Conservation (phyloP, 2,113 vertebrate genomes). For the Hiodon tergisus region DNA sequence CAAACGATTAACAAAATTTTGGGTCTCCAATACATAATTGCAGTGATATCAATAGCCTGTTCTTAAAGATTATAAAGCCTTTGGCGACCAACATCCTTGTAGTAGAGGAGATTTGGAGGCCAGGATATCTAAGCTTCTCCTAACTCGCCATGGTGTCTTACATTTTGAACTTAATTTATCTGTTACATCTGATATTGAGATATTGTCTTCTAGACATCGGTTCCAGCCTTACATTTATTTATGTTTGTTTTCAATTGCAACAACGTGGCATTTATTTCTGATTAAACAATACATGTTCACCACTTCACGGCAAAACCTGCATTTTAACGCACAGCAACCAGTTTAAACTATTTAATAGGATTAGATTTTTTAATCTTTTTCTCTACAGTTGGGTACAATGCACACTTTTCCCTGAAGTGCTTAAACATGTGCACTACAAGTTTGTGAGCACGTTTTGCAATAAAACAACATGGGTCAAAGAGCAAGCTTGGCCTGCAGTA, state of each 20-base stretch:
- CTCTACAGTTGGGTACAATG: conserved; percentile 46
- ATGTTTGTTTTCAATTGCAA: conserved; percentile 37
- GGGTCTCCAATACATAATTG: conserved; percentile 1
- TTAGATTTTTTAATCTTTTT: conserved; percentile 51
- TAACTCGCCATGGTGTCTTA: conserved; percentile 22
- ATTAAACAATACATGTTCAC: conserved; percentile 52
- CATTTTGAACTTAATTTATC: conserved; percentile 43
- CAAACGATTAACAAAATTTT: not conserved
- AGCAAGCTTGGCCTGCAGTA: conserved; percentile 63
- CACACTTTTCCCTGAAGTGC: conserved; percentile 49
- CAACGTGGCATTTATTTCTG: conserved; percentile 40
- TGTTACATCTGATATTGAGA: conserved; percentile 41
- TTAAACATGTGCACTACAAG: conserved; percentile 55
- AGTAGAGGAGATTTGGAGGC: not conserved
- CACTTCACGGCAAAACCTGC: conserved; percentile 45
- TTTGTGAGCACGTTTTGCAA: conserved; percentile 48
- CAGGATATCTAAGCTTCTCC: not conserved
- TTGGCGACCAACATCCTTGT: not conserved
- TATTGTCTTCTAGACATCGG: conserved; percentile 35
- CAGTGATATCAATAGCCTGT: not conserved
- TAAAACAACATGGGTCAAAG: conserved; percentile 58
- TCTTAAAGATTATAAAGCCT: conserved; percentile 5
- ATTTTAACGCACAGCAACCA: conserved; percentile 27
- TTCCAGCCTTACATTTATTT: conserved; percentile 41
- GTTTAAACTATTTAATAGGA: conserved; percentile 61